Conservation (phyloP, 2,113 vertebrate species). For the Camarhynchus parvulus region DNA sequence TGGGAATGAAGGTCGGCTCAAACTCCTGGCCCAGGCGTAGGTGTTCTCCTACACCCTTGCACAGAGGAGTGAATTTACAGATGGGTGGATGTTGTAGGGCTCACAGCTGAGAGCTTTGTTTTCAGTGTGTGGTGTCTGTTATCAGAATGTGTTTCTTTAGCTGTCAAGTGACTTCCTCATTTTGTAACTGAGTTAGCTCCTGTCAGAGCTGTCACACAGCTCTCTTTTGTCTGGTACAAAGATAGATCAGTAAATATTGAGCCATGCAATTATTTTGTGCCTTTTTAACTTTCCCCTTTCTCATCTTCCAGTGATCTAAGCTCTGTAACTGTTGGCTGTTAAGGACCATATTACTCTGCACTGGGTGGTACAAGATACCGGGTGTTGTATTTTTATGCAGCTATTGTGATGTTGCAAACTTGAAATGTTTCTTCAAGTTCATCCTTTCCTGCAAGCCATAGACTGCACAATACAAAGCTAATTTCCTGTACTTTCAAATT, state of each 20-base stretch:
- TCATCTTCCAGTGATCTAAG: background rate
- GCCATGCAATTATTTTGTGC: background rate
- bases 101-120: background rate
- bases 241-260: background rate
- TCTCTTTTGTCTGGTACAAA: background rate
- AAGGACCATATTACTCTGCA: background rate
- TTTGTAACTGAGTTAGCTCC: background rate
- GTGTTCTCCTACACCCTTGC: background rate
- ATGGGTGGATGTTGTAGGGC: background rate
- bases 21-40: background rate
- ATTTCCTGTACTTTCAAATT: background rate
- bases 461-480: background rate
- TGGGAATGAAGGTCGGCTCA: background rate
- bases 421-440: background rate
- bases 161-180: background rate
- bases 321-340: background rate
- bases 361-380: background rate
- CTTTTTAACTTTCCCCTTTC: background rate
- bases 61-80: background rate
- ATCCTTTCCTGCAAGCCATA: background rate
- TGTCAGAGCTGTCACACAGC: background rate
- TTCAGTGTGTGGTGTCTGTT: background rate
- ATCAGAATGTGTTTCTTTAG: background rate
- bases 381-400: background rate
- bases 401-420: background rate